A percentile compares a stretch with the other conserved stretches of the same genome.
phyloP scores from a whole-genome alignment of 2,888 invertebrate species.

The Cheilosia vulpina region DNA sequence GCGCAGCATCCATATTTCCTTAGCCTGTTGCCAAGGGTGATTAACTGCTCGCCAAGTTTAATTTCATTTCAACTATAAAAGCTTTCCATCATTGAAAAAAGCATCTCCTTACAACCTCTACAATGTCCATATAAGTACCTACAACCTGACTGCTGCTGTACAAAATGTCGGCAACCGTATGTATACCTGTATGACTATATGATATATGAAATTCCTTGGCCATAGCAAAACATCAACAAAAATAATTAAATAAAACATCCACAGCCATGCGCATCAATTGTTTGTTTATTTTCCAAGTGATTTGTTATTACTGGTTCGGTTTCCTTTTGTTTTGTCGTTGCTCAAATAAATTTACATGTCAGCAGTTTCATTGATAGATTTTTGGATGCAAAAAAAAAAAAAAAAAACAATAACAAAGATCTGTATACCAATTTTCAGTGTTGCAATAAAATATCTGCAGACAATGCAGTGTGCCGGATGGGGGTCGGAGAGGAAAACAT shows the following conservation, averaged over 20 bases:
- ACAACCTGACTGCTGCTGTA: too few species aligned
- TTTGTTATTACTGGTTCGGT: slow-evolving; percentile 46
- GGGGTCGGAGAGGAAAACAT: neutral
- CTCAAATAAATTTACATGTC: slow-evolving; percentile 44
- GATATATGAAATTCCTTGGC: neutral
- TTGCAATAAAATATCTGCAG: slow-evolving; percentile 5
- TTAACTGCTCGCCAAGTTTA: too few species aligned
- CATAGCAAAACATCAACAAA: slow-evolving; percentile 7
- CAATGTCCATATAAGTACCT: too few species aligned
- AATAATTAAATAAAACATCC: slow-evolving; percentile 5
- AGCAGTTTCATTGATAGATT: slow-evolving; percentile 42
- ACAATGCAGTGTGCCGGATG: neutral
- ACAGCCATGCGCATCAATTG: slow-evolving; percentile 10
- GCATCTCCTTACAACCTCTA: too few species aligned
- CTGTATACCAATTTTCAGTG: neutral
- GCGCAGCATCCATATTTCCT: too few species aligned
- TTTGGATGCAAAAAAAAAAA: slow-evolving; percentile 9
- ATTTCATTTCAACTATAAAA: too few species aligned
- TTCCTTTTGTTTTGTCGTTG: slow-evolving; percentile 47
- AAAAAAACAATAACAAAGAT: neutral
- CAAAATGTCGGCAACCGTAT: neutral
- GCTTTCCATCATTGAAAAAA: too few species aligned
- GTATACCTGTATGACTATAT: too few species aligned
- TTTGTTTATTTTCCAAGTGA: slow-evolving; percentile 58
- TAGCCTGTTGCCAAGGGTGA: too few species aligned